Conservation (phyloP, 2,113 vertebrate species). For the Miniopterus natalensis region DNA sequence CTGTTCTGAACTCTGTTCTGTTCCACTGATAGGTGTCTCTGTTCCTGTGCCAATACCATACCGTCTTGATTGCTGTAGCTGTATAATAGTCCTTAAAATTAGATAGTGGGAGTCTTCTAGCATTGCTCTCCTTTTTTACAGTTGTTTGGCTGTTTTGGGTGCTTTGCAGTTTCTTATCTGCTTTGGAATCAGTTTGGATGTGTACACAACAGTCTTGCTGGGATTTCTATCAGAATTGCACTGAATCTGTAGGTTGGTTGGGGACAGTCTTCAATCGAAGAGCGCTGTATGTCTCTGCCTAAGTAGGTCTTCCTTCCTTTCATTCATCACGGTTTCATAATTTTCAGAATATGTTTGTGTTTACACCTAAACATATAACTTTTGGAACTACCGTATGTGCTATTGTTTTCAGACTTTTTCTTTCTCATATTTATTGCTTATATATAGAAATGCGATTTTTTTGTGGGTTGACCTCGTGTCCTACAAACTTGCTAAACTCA, state of each 20-base stretch:
- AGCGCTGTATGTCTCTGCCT: neutral
- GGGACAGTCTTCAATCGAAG: neutral
- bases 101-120: neutral
- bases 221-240: neutral
- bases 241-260: neutral
- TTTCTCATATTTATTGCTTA: neutral
- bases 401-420: neutral
- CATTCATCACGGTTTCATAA: neutral
- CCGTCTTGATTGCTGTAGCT: neutral
- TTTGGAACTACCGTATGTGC: neutral
- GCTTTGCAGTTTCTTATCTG: neutral
- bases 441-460: neutral
- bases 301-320: neutral
- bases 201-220: too few relatives aligned
- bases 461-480: neutral
- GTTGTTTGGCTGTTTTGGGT: neutral
- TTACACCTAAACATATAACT: neutral
- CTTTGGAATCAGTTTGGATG: neutral
- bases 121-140: neutral
- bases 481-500: neutral
- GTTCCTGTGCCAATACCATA: neutral
- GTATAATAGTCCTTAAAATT: neutral
- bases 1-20: neutral
- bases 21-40: accelerated
- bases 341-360: neutral